phyloP scores from a whole-genome alignment of 2,797 vertebrate genomes.

The Pangasius djambal region DNA sequence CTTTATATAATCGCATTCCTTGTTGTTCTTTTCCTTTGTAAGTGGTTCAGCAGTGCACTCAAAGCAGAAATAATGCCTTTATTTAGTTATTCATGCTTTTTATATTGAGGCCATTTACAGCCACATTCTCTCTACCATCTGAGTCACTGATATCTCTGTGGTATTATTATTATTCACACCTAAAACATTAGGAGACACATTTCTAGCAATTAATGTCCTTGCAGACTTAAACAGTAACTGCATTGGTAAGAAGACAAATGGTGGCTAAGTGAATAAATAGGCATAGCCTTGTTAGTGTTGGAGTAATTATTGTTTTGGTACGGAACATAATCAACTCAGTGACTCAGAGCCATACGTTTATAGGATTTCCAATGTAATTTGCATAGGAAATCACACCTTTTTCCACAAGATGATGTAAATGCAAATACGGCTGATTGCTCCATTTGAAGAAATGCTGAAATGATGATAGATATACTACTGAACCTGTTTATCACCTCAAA shows the following conservation, averaged over 20 bases:
- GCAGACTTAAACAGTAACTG: neutral
- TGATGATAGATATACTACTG: neutral
- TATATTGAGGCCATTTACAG: constrained; percentile 46
- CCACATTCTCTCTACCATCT: constrained; percentile 4
- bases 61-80: constrained; percentile 56
- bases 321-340: neutral
- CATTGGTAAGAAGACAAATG: neutral
- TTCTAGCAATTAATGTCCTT: constrained; percentile 19
- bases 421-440: neutral
- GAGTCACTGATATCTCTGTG: constrained; percentile 35
- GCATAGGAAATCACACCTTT: neutral
- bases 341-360: neutral
- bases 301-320: constrained; percentile 17
- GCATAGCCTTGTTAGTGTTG: neutral
- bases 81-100: constrained; percentile 58
- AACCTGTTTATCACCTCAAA: neutral
- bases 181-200: constrained; percentile 11
- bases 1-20: constrained; percentile 16
- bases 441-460: neutral
- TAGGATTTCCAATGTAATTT: neutral
- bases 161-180: constrained; percentile 39
- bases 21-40: constrained; percentile 24
- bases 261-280: constrained; percentile 1
- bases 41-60: constrained; percentile 45
- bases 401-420: neutral